Evolutionary conservation across 2,797 vertebrate species (phyloP), one percentile per base, ranked within the genome.

Genomic region (Diglossa cyanea): DNA sequence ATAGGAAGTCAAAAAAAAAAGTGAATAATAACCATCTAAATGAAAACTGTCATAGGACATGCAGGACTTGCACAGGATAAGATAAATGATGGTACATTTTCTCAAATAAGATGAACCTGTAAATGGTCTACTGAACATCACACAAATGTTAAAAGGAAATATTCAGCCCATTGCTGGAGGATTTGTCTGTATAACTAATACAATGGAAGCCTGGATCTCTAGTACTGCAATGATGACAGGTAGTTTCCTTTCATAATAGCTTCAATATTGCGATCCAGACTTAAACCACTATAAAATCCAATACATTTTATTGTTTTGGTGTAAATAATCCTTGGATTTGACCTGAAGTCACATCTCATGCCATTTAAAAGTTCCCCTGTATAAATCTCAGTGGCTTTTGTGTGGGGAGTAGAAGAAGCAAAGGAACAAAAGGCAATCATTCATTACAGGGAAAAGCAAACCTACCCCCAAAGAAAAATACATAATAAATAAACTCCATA

Each of bases 1-100:
- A 93, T n/a, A 16, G 5, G 23, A 61, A 83, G 44, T 54, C 39
- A 87, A 78, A 86, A 88, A 60, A 60, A 55, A 10, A 91, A 78
- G 18, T 65, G n/a, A 90, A 90, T 93, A 90, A 90, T 55, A 90
- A 84, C 51, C 12, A 13, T 75, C 72, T 61, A 95, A 90, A 96
- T 86, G 15, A 88, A 95, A 93, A 73, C 50, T 88, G 65, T 79
- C 74, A 70, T 44, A 58, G 28, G 61, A 94, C 50, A 51, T 71
- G 40, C 37, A 90, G 85, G 60, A 68, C 60, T 86, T 67, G 13
- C 66, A 83, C 5, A n/a, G 17, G 45, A 33, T 90, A 33, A 89
- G 80, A 82, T 53, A 94, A 86, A 83, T 70, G 54, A 84, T 65
- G 42, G 21, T 67, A 60, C 51, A 72, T 79, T 93, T 90, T 61